These are phyloP conservation scores for Sceliomorpha sp. DNA, from an alignment of 2,888 invertebrate genomes.

Conservation along the genomic window DNA sequence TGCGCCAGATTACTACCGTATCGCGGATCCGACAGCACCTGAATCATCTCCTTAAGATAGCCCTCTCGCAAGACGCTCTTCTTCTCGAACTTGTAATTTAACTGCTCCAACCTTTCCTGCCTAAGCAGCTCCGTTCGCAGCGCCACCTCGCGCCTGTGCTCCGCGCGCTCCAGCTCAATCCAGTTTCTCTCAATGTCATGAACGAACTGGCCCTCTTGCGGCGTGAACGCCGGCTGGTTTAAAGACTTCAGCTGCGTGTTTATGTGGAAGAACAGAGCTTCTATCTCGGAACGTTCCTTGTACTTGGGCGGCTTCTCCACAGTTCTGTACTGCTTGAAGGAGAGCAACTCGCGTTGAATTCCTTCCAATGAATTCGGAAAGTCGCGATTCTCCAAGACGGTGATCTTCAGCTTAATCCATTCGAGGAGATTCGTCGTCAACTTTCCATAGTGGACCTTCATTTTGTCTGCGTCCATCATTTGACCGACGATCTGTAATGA, in stretches of 20 bases:
- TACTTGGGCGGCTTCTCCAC: constrained; percentile 99
- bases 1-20: constrained; percentile 95
- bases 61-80: constrained; percentile 97
- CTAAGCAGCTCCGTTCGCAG: constrained; percentile 93
- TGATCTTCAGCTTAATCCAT: constrained; percentile 95
- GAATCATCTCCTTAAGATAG: constrained; percentile 98
- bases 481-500: constrained; percentile 92
- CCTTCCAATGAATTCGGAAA: constrained; percentile 98
- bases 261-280: constrained; percentile 97
- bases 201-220: constrained; percentile 93
- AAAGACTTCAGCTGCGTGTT: constrained; percentile 98
- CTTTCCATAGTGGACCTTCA: constrained; percentile 93
- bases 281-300: constrained; percentile 97
- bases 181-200: constrained; percentile 98
- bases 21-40: constrained; percentile 94
- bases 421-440: constrained; percentile 92
- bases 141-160: constrained; percentile 96
- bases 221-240: constrained; percentile 91
- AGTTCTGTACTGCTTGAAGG: constrained; percentile 97
- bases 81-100: constrained; percentile 97
- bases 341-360: constrained; percentile 92
- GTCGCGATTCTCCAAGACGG: constrained; percentile 89
- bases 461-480: constrained; percentile 96
- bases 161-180: constrained; percentile 95
- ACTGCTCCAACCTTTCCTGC: constrained; percentile 95